phyloP scores from a whole-genome alignment of 2,113 vertebrate genomes.

The Progne subis region DNA sequence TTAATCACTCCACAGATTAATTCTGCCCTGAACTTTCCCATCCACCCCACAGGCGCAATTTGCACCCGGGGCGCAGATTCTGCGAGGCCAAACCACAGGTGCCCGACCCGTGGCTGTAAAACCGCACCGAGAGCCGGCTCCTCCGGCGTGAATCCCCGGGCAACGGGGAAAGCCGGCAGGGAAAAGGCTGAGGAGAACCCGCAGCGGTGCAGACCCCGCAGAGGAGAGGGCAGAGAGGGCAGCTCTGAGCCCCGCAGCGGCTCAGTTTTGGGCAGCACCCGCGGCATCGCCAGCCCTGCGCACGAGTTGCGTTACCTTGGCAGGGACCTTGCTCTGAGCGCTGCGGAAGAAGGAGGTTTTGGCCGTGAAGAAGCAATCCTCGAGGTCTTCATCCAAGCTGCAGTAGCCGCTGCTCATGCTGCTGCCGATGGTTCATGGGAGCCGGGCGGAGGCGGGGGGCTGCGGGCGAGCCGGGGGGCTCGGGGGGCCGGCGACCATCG shows the following conservation, averaged over 20 bases:
- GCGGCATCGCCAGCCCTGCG: not conserved
- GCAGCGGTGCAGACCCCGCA: not conserved
- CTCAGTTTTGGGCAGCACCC: not conserved
- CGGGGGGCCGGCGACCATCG: not conserved
- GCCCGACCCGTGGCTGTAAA: accelerated
- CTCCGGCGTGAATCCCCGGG: not conserved
- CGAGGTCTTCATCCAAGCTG: constrained; percentile 93
- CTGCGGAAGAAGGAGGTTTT: constrained; percentile 91
- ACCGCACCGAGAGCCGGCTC: not conserved
- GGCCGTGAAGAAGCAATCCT: constrained; percentile 95
- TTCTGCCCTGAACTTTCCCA: not conserved
- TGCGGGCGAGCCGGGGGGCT: not conserved
- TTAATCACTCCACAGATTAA: not conserved
- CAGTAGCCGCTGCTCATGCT: constrained; percentile 98
- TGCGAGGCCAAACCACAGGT: not conserved
- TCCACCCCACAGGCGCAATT: not conserved
- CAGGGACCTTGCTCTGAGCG: constrained; percentile 61
- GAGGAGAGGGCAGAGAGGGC: not conserved
- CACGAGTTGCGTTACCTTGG: constrained; percentile 78
- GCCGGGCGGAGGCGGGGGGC: not conserved
- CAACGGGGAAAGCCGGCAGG: not conserved
- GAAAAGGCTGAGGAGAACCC: not conserved
- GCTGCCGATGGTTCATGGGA: constrained; percentile 77
- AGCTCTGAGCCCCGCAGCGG: not conserved
- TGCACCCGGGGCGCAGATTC: accelerated